These are phyloP conservation scores for Maccullochella peelii DNA, from an alignment of 2,113 vertebrate species.

Conservation along the genomic window DNA sequence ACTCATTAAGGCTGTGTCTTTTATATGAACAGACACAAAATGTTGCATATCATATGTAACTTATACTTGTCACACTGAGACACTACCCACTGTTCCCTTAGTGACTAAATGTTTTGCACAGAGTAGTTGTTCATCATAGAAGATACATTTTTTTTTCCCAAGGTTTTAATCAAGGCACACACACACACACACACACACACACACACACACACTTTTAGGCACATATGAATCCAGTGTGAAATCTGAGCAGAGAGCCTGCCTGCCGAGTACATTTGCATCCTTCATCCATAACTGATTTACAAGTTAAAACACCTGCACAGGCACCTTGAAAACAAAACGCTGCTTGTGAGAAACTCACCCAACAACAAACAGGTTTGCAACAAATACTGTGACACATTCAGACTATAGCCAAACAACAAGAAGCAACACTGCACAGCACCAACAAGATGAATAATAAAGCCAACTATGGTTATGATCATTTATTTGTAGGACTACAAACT, in stretches of 20 bases:
- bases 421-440: background rate
- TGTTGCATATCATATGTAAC: background rate
- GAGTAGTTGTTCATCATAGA: background rate
- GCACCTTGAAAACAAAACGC: constrained; percentile 5
- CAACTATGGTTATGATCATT: background rate
- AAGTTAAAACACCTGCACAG: constrained; percentile 64
- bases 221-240: constrained; percentile 24
- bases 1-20: background rate
- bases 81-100: background rate
- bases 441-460: background rate
- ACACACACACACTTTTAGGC: background rate
- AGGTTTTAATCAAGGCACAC: background rate
- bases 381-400: background rate
- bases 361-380: constrained; percentile 22
- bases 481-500: background rate
- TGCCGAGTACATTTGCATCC: constrained; percentile 72
- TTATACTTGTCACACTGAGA: background rate
- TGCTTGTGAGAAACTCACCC: background rate
- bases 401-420: background rate
- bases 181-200: background rate
- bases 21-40: background rate
- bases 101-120: constrained; percentile 9
- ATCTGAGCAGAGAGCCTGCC: constrained; percentile 43
- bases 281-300: constrained; percentile 71
- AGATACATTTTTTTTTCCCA: background rate